These are phyloP conservation scores for Drosophila borborema DNA, from an alignment of 2,888 invertebrate genomes.

Conservation along the genomic window DNA sequence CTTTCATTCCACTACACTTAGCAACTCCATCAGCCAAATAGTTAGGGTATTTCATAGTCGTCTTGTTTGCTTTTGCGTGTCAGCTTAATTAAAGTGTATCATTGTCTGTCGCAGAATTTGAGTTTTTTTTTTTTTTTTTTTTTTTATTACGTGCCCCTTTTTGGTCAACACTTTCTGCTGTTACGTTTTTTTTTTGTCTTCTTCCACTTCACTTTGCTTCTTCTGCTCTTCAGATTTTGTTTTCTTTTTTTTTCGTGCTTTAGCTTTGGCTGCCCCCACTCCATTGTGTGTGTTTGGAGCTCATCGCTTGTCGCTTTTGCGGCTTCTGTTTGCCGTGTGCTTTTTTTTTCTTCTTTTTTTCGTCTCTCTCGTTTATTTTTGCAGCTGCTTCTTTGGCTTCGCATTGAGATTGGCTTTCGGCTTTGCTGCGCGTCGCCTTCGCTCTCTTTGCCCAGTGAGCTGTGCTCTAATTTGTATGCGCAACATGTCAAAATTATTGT, in stretches of 20 bases:
- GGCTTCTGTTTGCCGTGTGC: slow-evolving; percentile 72
- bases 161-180: slow-evolving; percentile 56
- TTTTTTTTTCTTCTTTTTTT: slow-evolving; percentile 3
- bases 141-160: slow-evolving; percentile 36
- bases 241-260: slow-evolving; percentile 5
- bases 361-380: slow-evolving; percentile 20
- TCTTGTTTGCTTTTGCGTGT: background rate
- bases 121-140: slow-evolving; percentile 15
- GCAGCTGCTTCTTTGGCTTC: slow-evolving; percentile 66
- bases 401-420: slow-evolving; percentile 50
- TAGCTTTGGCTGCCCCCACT: slow-evolving; percentile 51
- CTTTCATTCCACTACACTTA: no score
- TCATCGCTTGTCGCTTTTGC: slow-evolving; percentile 71
- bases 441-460: background rate
- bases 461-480: slow-evolving; percentile 77
- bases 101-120: slow-evolving; percentile 26
- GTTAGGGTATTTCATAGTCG: slow-evolving; percentile 5
- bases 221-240: background rate
- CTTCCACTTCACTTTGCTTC: background rate
- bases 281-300: slow-evolving; percentile 39
- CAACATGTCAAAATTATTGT: slow-evolving; percentile 82
- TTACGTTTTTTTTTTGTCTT: slow-evolving; percentile 25
- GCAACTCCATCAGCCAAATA: background rate
- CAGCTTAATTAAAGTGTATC: slow-evolving; percentile 56
- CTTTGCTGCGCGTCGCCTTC: background rate